A percentile compares a stretch with the other conserved stretches of the same genome.
Evolutionary conservation across 2,888 invertebrate species (phyloP).

Genomic region (Caenorhabditis wallacei): DNA sequence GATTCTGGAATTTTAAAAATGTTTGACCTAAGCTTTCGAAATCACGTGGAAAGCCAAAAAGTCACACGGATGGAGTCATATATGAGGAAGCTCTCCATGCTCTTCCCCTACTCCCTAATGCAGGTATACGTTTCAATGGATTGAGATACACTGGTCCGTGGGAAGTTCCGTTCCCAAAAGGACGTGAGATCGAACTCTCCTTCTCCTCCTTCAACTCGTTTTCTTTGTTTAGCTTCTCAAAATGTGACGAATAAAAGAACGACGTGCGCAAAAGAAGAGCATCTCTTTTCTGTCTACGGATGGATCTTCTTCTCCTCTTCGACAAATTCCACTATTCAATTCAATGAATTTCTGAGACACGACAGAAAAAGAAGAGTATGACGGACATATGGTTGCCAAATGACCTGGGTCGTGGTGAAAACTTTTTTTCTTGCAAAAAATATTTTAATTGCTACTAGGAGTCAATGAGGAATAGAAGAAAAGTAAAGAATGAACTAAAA

Average conservation of each 20-base stretch:
- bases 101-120: constrained; percentile 3
- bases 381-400: constrained; percentile 65
- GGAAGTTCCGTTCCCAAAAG: constrained; percentile 39
- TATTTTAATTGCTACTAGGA: background rate
- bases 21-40: background rate
- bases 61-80: constrained; percentile 21
- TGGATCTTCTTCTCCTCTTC: constrained; percentile 26
- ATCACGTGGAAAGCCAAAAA: constrained; percentile 6
- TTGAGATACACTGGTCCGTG: constrained; percentile 29
- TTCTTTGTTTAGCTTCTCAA: constrained; percentile 36
- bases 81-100: constrained; percentile 3
- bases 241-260: constrained; percentile 51
- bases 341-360: constrained; percentile 64
- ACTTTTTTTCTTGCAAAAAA: constrained; percentile 1
- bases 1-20: background rate
- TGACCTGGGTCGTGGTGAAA: constrained; percentile 38
- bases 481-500: background rate
- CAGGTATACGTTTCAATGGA: constrained; percentile 60
- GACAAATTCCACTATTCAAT: constrained; percentile 62
- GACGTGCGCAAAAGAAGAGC: constrained; percentile 47
- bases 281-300: constrained; percentile 11
- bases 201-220: background rate
- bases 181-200: constrained; percentile 49
- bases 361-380: constrained; percentile 47
- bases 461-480: background rate